Base-by-base conservation (phyloP, 1,140 invertebrate species). In the Euura saliciscinereae region DNA sequence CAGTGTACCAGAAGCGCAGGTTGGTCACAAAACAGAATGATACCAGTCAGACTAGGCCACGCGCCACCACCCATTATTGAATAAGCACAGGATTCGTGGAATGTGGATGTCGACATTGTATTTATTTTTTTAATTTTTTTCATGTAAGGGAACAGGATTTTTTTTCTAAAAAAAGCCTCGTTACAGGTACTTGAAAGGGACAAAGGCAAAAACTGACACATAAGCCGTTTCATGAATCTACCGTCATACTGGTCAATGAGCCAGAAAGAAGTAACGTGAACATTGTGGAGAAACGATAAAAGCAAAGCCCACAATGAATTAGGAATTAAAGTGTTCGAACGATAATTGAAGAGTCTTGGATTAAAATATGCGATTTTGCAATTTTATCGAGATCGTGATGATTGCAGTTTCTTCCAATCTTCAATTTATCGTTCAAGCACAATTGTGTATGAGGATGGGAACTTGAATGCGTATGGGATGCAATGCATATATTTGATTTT, bases 41-140 rank as follows among this genome's bases (percentile, higher is more conserved):
- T 86, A 87, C 85, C 84, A 84, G 85, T 87, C 79, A 86, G 85
- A 87, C 66, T 82, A 85, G 82, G 83, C 78, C 80, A 82, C 80
- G 83, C 77, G 78, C 84, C 80, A 81, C 82, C 84, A 86, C 84
- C 84, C 83, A 78, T 59, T 59, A 59, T 59, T 59, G 51, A 11
- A n/a, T 59, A 59, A 59, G 51, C 51, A 11, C 10, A n/a, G 51
- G 51, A 59, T n/a, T 59, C 51, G 51, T 59, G 51, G 51, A n/a
- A 59, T 59, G 10, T 6, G 51, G 51, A n/a, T 59, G 10, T 59
- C 3, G 8, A 28, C 28, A 28, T 28, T 28, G 28, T 28, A 28
- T 28, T 0, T 28, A 28, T 28, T 28, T 28, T 28, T 28, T 28
- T n/a, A n/a, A 28, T 28, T 28, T 28, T 28, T 28, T 28, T 28